A percentile compares a stretch with the other conserved stretches of the same genome.
Conservation (phyloP, 1,140 invertebrate species). For the Bombus balteatus region DNA sequence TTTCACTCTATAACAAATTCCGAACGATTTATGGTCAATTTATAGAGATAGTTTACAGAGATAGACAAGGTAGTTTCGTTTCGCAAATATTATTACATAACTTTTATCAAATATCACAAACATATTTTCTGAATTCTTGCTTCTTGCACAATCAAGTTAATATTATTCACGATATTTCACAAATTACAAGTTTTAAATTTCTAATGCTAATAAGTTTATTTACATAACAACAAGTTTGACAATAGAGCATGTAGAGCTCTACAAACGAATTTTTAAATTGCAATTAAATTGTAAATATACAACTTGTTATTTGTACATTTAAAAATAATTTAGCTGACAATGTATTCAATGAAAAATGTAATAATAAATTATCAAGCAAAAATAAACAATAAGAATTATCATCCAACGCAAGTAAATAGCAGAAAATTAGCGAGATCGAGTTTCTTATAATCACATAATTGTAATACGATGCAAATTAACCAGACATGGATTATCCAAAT, state of each 20-base stretch:
- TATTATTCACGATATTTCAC: background rate
- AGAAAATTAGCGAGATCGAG: background rate
- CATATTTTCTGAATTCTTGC: no score
- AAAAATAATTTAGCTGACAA: no score
- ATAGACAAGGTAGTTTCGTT: background rate
- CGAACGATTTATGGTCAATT: background rate
- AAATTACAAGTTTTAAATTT: background rate
- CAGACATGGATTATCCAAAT: background rate
- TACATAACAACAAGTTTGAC: no score
- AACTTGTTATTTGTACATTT: no score
- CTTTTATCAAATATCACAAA: background rate
- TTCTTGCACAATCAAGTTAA: background rate
- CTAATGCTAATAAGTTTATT: no score
- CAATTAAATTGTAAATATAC: no score
- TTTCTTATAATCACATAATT: background rate
- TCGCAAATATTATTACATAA: background rate
- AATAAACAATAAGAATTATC: background rate
- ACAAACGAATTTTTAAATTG: no score
- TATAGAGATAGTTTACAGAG: background rate
- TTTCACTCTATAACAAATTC: background rate
- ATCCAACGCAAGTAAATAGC: background rate
- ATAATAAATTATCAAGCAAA: no score
- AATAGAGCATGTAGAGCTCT: no score
- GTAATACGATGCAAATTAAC: background rate
- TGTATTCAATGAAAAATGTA: no score